Evolutionary conservation across 2,797 vertebrate species (phyloP).

Genomic region (Sebastolobus altivelis): DNA sequence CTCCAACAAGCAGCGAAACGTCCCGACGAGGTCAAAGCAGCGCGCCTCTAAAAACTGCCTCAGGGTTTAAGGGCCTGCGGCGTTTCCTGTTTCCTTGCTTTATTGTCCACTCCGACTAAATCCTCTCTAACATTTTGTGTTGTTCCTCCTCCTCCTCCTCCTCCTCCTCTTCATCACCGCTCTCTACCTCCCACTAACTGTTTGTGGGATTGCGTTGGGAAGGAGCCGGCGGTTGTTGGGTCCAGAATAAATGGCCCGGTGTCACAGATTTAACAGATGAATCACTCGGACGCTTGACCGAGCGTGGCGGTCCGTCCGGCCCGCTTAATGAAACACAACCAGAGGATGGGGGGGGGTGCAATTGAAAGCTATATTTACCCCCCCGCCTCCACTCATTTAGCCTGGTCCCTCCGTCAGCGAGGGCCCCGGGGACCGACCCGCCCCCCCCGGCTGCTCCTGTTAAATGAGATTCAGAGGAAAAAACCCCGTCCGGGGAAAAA

Average conservation of each 20-base stretch:
- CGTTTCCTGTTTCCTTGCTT: constrained; percentile 43
- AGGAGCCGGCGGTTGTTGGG: constrained; percentile 24
- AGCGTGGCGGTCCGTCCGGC: constrained; percentile 80
- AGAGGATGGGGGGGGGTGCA: constrained; percentile 71
- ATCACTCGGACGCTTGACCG: constrained; percentile 80
- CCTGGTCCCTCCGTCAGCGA: constrained; percentile 41
- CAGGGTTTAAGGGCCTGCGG: constrained; percentile 6
- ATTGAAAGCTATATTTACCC: constrained; percentile 90
- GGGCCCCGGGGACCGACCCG: constrained; percentile 80
- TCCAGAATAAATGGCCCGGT: constrained; percentile 73
- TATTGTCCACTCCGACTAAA: constrained; percentile 50
- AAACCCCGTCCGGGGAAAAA: constrained; percentile 33
- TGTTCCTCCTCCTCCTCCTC: neutral
- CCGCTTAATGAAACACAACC: constrained; percentile 89
- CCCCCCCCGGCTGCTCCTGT: constrained; percentile 66
- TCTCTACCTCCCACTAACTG: neutral
- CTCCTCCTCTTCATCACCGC: neutral
- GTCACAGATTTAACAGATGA: constrained; percentile 78
- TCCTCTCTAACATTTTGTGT: constrained; percentile 33
- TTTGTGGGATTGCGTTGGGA: constrained; percentile 39
- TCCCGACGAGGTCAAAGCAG: constrained; percentile 22
- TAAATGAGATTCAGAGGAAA: constrained; percentile 87
- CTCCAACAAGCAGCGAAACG: constrained; percentile 20
- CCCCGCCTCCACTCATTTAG: constrained; percentile 47
- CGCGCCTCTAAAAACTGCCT: constrained; percentile 45